Conservation (phyloP, 2,888 invertebrate species). For the Brassicogethes aeneus region DNA sequence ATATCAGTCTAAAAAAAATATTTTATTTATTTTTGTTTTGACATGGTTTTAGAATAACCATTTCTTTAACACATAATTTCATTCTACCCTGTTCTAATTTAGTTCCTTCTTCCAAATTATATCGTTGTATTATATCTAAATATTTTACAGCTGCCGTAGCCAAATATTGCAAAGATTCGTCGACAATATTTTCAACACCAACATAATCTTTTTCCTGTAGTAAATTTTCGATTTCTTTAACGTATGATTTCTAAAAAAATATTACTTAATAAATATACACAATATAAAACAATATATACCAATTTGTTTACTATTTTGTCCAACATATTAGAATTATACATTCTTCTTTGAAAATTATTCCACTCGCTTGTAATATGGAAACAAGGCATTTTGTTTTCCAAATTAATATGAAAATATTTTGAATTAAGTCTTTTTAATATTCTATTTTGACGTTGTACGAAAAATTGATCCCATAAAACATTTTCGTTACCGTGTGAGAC, state of each 20-base stretch:
- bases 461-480: not conserved
- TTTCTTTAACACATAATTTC: constrained; percentile 26
- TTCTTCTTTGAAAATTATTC: constrained; percentile 58
- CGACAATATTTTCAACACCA: constrained; percentile 7
- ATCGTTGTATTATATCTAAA: constrained; percentile 33
- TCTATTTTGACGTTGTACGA: too few relatives aligned
- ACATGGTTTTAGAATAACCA: constrained; percentile 18
- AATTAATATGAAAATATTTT: not conserved
- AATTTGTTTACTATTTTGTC: constrained; percentile 49
- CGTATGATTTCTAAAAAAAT: constrained; percentile 30
- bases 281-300: constrained; percentile 42
- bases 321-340: constrained; percentile 60
- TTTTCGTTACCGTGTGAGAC: not conserved
- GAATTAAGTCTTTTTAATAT: not conserved
- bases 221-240: constrained; percentile 36
- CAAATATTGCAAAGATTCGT: constrained; percentile 33
- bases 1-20: not conserved
- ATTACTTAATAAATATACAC: too few relatives aligned
- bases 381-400: constrained; percentile 54
- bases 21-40: not conserved
- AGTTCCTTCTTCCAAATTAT: constrained; percentile 21
- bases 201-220: constrained; percentile 20
- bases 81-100: constrained; percentile 29
- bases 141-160: constrained; percentile 34
- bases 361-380: constrained; percentile 51